phyloP scores from a whole-genome alignment of 2,113 vertebrate species.

The Callorhinus ursinus region DNA sequence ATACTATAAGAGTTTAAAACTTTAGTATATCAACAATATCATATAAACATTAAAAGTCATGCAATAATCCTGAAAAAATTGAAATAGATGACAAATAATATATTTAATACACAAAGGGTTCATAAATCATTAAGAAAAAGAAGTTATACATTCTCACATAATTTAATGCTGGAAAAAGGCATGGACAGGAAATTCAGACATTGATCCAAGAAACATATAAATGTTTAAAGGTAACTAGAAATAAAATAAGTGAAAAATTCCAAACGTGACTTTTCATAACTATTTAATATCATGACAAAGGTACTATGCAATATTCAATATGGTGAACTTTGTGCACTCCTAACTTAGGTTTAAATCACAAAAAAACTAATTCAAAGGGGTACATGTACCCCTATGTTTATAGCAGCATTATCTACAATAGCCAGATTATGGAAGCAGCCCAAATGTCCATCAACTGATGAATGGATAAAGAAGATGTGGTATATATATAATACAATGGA shows the following conservation, averaged over 20 bases:
- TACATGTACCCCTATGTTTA: neutral
- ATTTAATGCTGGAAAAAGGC: neutral
- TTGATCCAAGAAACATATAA: neutral
- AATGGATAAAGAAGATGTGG: neutral
- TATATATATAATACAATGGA: neutral
- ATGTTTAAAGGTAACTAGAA: neutral
- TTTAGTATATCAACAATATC: neutral
- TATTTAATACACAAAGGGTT: neutral
- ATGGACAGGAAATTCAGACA: neutral
- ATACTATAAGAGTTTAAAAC: neutral
- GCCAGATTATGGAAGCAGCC: neutral
- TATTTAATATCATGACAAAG: neutral
- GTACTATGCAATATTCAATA: neutral
- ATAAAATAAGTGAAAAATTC: neutral
- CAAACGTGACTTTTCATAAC: neutral
- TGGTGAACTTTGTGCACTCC: neutral
- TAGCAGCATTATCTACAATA: neutral
- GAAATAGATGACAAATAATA: neutral
- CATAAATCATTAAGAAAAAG: neutral
- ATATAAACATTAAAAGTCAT: neutral
- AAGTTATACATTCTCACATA: neutral
- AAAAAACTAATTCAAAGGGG: neutral
- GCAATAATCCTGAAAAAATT: neutral
- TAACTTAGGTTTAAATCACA: neutral
- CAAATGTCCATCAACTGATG: neutral